These are phyloP conservation scores for Poeciliopsis gracilis DNA, from an alignment of 2,797 vertebrate genomes.

Conservation along the genomic window DNA sequence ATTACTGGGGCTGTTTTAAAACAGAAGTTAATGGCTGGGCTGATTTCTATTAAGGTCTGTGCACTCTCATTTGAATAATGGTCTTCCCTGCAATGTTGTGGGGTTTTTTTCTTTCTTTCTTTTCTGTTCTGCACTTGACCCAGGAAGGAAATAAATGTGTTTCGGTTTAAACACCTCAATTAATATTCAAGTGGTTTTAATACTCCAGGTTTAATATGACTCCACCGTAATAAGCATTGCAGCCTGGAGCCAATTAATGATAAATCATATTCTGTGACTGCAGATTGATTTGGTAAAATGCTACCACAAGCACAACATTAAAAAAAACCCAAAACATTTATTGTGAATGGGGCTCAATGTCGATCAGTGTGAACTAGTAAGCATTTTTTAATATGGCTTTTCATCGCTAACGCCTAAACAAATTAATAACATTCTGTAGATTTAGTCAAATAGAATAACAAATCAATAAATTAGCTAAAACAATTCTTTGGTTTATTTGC, in stretches of 20 bases:
- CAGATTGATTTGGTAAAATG: slow-evolving; percentile 26
- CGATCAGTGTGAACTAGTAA: not conserved
- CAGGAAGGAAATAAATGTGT: slow-evolving; percentile 70
- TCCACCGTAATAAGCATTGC: slow-evolving; percentile 63
- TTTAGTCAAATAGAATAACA: not conserved
- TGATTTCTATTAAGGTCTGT: slow-evolving; percentile 79
- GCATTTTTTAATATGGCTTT: not conserved
- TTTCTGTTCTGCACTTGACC: slow-evolving; percentile 71
- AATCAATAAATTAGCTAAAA: not conserved
- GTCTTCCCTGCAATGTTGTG: slow-evolving; percentile 70
- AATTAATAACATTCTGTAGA: not conserved
- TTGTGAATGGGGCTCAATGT: slow-evolving; percentile 5
- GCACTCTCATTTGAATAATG: slow-evolving; percentile 85
- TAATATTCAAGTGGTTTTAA: slow-evolving; percentile 82
- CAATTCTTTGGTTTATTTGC: not conserved
- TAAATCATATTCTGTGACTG: slow-evolving; percentile 60
- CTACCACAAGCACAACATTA: slow-evolving; percentile 22
- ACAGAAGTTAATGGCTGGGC: slow-evolving; percentile 74
- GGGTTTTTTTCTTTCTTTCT: slow-evolving; percentile 56
- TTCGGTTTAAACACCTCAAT: slow-evolving; percentile 74
- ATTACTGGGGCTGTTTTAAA: slow-evolving; percentile 70
- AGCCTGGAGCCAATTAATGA: slow-evolving; percentile 45
- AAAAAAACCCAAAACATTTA: not conserved
- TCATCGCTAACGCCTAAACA: not conserved
- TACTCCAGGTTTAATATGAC: slow-evolving; percentile 72